Evolutionary conservation across 2,797 vertebrate genomes (phyloP).

Genomic region (Odontamblyopus lacepedii): DNA sequence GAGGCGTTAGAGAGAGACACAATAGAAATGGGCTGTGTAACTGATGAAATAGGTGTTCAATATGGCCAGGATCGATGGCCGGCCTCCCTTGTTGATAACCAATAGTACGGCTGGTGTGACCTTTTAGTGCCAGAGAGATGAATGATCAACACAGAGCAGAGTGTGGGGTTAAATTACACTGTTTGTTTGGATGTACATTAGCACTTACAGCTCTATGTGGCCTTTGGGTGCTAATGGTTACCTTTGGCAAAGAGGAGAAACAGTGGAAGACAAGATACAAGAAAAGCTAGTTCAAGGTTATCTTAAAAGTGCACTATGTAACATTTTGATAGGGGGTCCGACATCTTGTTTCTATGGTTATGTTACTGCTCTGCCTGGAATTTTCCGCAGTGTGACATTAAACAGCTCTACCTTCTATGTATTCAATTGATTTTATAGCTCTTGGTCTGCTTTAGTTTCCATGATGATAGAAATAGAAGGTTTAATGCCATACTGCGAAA

Average conservation of each 20-base stretch:
- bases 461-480: too few species aligned
- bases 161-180: not conserved
- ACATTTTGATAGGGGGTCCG: not conserved
- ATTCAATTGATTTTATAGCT: too few species aligned
- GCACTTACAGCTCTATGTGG: not conserved
- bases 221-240: not conserved
- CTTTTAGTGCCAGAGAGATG: slow-evolving; percentile 8
- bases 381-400: too few species aligned
- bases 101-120: slow-evolving; percentile 16
- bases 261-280: not conserved
- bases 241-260: too few species aligned
- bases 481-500: too few species aligned
- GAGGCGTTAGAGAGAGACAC: slow-evolving; percentile 7
- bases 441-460: too few species aligned
- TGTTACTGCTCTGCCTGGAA: too few species aligned
- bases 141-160: slow-evolving; percentile 5
- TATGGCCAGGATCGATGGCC: slow-evolving; percentile 14
- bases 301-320: not conserved
- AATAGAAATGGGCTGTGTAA: slow-evolving; percentile 1
- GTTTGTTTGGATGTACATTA: not conserved
- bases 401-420: too few species aligned
- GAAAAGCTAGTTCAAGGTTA: not conserved
- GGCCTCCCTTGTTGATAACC: slow-evolving; percentile 12
- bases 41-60: slow-evolving; percentile 28
- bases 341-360: too few species aligned